Base-by-base conservation (phyloP, 2,113 vertebrate species). In the Rissa tridactyla region DNA sequence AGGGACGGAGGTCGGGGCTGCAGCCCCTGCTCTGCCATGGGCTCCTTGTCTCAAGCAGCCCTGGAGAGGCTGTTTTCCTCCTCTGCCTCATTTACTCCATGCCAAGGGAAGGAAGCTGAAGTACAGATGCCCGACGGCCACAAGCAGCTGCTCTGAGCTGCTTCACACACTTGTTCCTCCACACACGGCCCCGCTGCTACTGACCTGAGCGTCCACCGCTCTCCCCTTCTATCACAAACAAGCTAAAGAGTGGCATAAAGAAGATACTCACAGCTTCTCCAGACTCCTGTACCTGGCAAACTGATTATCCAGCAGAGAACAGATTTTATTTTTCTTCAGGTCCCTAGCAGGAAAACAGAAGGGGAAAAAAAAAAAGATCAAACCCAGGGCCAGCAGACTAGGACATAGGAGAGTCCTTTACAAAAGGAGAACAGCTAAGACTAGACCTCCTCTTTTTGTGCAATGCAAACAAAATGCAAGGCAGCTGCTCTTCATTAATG, bases 311-410 rank as follows among this genome's bases (percentile, higher is more conserved):
- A 82, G 52, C 57, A 98, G 90, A 32, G 90, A 94, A 54, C 6
- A 38, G 15, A 98, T 96, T 36, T 81, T 54, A 49, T 98, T 98
- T 54, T 86, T 96, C 94, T 98, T 98, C 70, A 98, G 85, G 92
- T 97, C 95, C 57, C 97, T 98, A 71, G 13, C 38, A 65, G 66
- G 57, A 55, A 73, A 47, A 55, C 5, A 44, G n/a, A 34, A 71
- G 29, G 7, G 14, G 40, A 12, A 13, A 34, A 55, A 38, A 8
- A 21, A 34, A 60, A 32, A 29, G 47, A 26, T 49, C 40, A 27
- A 69, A 10, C 20, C 23, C 38, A 30, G 10, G 4, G 20, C 16
- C 68, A 47, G 13, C 30, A 55, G 44, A 15, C 1, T 6, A 26
- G n/a, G 22, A 18, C 15, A 23, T 12, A 62, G 44, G 21, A 51